Percentiles rank a stretch among this genome's conserved stretches.
These are phyloP conservation scores for Nansenia antarctica DNA, from an alignment of 2,113 vertebrate genomes.

Conservation along the genomic window DNA sequence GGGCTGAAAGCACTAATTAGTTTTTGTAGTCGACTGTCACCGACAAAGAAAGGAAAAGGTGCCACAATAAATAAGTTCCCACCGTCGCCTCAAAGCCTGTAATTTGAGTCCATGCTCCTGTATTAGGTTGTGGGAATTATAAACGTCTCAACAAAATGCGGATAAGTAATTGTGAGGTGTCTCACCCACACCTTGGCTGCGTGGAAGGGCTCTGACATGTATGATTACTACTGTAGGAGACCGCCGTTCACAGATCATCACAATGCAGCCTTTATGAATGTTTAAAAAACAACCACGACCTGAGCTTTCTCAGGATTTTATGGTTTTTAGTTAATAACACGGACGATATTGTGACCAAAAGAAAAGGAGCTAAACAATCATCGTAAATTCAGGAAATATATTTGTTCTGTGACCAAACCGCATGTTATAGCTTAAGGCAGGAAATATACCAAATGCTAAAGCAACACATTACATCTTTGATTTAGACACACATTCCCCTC, in stretches of 20 bases:
- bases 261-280: conserved; percentile 41
- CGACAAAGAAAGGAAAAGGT: conserved; percentile 79
- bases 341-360: neutral
- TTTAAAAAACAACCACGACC: conserved; percentile 43
- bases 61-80: conserved; percentile 87
- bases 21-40: conserved; percentile 83
- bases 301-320: conserved; percentile 12
- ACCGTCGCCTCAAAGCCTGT: conserved; percentile 82
- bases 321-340: neutral
- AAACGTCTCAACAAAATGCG: conserved; percentile 81
- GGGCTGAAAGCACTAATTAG: conserved; percentile 92
- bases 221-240: conserved; percentile 71
- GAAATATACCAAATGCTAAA: conserved; percentile 26
- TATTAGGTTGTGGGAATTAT: conserved; percentile 83
- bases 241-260: conserved; percentile 49
- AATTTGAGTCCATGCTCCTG: conserved; percentile 87
- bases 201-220: conserved; percentile 64
- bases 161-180: conserved; percentile 82
- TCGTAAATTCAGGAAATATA: conserved; percentile 20
- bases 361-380: conserved; percentile 4
- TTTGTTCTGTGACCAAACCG: conserved; percentile 21
- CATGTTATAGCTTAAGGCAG: conserved; percentile 3
- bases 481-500: conserved; percentile 39
- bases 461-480: conserved; percentile 35
- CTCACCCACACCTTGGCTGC: conserved; percentile 68